phyloP scores from a whole-genome alignment of 2,797 vertebrate genomes.

The Spatula versicolor region DNA sequence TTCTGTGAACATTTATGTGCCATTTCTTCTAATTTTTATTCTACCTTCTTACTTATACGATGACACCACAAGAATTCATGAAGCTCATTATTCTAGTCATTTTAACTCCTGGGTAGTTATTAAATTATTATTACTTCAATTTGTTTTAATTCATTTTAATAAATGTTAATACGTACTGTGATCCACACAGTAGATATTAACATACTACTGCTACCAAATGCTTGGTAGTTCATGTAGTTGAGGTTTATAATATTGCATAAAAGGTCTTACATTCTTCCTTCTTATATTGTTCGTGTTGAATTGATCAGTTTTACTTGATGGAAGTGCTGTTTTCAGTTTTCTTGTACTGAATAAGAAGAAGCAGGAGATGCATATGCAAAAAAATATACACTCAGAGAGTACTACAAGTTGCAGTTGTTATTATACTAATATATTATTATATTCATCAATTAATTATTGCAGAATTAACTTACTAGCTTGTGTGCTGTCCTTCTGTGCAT shows the following conservation, averaged over 20 bases:
- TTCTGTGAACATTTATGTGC: neutral
- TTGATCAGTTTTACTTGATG: neutral
- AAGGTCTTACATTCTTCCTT: neutral
- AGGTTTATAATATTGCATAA: neutral
- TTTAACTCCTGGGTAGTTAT: neutral
- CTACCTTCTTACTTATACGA: neutral
- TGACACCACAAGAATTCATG: neutral
- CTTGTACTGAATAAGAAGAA: neutral
- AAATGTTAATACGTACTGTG: neutral
- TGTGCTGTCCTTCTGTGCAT: neutral
- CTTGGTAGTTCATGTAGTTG: neutral
- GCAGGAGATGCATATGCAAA: rapidly evolving
- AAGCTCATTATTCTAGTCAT: neutral
- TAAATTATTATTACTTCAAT: neutral
- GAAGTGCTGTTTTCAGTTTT: neutral
- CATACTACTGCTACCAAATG: neutral
- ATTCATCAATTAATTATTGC: too few relatives aligned
- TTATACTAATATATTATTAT: too few relatives aligned
- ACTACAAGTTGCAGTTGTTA: neutral
- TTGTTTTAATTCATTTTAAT: neutral
- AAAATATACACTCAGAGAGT: neutral
- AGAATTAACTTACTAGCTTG: neutral
- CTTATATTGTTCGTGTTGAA: neutral
- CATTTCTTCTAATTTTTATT: neutral
- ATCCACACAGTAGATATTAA: neutral